These are phyloP conservation scores for Lutjanus argentimaculatus DNA, from an alignment of 2,797 vertebrate genomes.

Conservation along the genomic window DNA sequence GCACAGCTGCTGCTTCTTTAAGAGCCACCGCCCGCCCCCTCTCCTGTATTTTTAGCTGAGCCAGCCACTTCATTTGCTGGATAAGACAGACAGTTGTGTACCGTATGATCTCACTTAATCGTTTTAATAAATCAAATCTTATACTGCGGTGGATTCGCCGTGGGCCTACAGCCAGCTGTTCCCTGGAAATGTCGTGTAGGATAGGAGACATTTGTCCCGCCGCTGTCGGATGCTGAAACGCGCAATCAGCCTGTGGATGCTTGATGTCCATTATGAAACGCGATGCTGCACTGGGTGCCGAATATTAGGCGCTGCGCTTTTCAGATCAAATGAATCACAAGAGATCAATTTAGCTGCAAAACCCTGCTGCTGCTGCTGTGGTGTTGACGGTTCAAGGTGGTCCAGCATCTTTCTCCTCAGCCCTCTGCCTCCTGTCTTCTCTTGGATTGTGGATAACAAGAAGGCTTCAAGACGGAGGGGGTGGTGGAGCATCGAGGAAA, in stretches of 20 bases:
- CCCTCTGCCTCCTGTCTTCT: constrained; percentile 66
- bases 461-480: constrained; percentile 92
- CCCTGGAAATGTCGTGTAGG: constrained; percentile 53
- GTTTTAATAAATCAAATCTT: constrained; percentile 75
- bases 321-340: constrained; percentile 68
- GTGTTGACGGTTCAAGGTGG: constrained; percentile 58
- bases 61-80: constrained; percentile 86
- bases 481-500: constrained; percentile 96
- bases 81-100: constrained; percentile 81
- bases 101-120: constrained; percentile 80
- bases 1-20: constrained; percentile 85
- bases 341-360: constrained; percentile 56
- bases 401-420: constrained; percentile 50
- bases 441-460: constrained; percentile 82
- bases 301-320: constrained; percentile 59
- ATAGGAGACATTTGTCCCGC: constrained; percentile 55
- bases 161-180: constrained; percentile 62
- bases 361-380: constrained; percentile 15
- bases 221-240: constrained; percentile 75
- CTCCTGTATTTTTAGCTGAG: constrained; percentile 88
- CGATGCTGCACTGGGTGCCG: constrained; percentile 72
- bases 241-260: constrained; percentile 67
- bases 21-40: constrained; percentile 87
- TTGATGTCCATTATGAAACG: constrained; percentile 75
- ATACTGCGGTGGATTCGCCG: constrained; percentile 61